Percentiles rank a stretch among this genome's conserved stretches.
Conservation (phyloP, 2,113 vertebrate genomes). For the Apodemus speciosus region DNA sequence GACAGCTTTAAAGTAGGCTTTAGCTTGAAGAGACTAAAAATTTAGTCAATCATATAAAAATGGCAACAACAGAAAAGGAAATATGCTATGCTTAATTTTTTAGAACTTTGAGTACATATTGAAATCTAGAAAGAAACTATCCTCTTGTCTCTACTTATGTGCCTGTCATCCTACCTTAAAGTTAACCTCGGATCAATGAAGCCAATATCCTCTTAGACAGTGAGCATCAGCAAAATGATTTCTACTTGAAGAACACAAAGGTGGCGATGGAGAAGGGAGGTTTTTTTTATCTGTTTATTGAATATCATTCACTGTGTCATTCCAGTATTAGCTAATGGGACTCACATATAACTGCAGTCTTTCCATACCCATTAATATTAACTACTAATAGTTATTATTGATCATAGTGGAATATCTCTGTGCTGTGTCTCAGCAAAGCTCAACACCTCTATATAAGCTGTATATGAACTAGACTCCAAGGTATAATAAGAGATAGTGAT, state of each 20-base stretch:
- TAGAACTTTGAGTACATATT: conserved; percentile 14
- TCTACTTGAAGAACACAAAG: conserved; percentile 12
- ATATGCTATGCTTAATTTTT: neutral
- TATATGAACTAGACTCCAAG: neutral
- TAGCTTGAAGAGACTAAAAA: conserved; percentile 17
- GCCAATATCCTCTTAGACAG: neutral
- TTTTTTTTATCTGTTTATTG: neutral
- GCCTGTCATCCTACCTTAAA: neutral
- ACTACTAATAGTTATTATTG: neutral
- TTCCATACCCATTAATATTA: neutral
- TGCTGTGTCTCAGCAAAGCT: neutral
- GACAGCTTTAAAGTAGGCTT: neutral
- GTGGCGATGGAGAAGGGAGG: neutral
- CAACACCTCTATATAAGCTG: neutral
- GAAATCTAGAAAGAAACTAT: conserved; percentile 11
- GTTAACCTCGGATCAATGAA: neutral
- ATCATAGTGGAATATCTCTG: conserved; percentile 16
- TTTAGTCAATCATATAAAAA: conserved; percentile 31
- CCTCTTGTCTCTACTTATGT: conserved; percentile 10
- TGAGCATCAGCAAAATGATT: neutral
- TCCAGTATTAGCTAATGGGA: neutral
- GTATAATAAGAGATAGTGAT: neutral
- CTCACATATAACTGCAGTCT: neutral
- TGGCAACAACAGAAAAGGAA: neutral
- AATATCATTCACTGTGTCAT: neutral